A percentile compares a stretch with the other conserved stretches of the same genome.
These are phyloP conservation scores for Nephila pilipes DNA, from an alignment of 1,140 invertebrate genomes.

Conservation along the genomic window DNA sequence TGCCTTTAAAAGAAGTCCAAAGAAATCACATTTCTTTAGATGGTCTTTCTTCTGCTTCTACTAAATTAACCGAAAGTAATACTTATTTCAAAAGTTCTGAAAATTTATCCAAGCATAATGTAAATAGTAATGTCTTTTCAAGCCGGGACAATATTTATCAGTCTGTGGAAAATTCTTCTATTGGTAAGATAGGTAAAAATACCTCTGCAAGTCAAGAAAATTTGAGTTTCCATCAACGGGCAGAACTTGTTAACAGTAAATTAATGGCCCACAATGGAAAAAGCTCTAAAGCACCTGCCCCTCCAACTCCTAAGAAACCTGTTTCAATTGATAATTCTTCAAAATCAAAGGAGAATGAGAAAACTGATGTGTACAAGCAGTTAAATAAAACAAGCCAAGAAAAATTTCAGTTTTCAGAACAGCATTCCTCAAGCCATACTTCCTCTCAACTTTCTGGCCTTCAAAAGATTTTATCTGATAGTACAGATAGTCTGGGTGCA, in stretches of 20 bases:
- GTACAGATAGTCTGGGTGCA: slow-evolving; percentile 46
- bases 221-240: slow-evolving; percentile 70
- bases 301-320: slow-evolving; percentile 75
- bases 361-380: background rate
- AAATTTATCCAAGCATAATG: slow-evolving; percentile 12
- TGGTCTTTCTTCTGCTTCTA: background rate
- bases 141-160: slow-evolving; percentile 53
- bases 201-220: slow-evolving; percentile 80
- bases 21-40: slow-evolving; percentile 62
- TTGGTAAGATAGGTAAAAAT: background rate
- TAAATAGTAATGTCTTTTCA: slow-evolving; percentile 26
- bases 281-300: slow-evolving; percentile 58
- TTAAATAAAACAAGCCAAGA: background rate
- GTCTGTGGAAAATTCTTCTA: background rate
- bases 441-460: background rate
- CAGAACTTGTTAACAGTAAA: slow-evolving; percentile 70
- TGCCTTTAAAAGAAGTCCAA: slow-evolving; percentile 64
- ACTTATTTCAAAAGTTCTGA: slow-evolving; percentile 21
- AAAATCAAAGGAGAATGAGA: background rate
- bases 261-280: slow-evolving; percentile 64
- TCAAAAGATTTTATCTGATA: slow-evolving; percentile 48
- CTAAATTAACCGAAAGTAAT: slow-evolving; percentile 41
- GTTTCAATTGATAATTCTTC: slow-evolving; percentile 24
- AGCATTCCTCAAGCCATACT: background rate
- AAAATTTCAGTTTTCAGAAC: slow-evolving; percentile 9